Evolutionary conservation across 2,113 vertebrate species (phyloP), one percentile per base, ranked within the genome.

Genomic region (Lycaon pictus): DNA sequence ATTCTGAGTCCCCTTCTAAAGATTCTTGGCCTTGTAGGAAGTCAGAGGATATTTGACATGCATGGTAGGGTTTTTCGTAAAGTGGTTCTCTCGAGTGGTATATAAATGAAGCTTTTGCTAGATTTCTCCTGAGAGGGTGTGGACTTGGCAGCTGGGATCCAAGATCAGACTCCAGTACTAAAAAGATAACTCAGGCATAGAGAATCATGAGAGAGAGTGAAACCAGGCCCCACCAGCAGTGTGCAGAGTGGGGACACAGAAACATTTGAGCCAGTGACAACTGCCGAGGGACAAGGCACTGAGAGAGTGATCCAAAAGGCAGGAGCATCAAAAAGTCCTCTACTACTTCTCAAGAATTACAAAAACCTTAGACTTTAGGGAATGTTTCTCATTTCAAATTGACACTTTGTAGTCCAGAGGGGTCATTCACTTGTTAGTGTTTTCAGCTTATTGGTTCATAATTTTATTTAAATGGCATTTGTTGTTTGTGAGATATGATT

Each of bases 1-100:
- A 88, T 95, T 96, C 80, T 29, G 43, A 98, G 62, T 62, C 87
- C 91, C 91, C 91, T 88, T 92, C 91, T 96, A 48, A 97, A 97
- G 94, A 77, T 95, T 29, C 88, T 88, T 96, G 88, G 74, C 85
- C 90, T 88, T 35, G 74, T 79, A 91, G 97, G 62, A 95, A 98
- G 92, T 51, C 35, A 95, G 91, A 58, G 88, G 71, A 56, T 77
- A 87, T 97, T 97, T 98, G 80, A 85, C 2, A 51, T 96, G 88
- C 85, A 69, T 93, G 0, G 0, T 1, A 77, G 92, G 81, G 77
- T 16, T 97, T 32, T 98, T 94, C 97, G 51, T 65, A 93, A 71
- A 97, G 92, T 29, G 22, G 55, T 7, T 98, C 94, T 94, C 97
- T 93, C 43, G 76, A 90, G 84, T 43, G 2, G 0, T n/a, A 20